Percentiles rank a stretch among this genome's conserved stretches.
Conservation (phyloP, 64 coral and sea anemone genomes). For the Trachythela sp. region DNA sequence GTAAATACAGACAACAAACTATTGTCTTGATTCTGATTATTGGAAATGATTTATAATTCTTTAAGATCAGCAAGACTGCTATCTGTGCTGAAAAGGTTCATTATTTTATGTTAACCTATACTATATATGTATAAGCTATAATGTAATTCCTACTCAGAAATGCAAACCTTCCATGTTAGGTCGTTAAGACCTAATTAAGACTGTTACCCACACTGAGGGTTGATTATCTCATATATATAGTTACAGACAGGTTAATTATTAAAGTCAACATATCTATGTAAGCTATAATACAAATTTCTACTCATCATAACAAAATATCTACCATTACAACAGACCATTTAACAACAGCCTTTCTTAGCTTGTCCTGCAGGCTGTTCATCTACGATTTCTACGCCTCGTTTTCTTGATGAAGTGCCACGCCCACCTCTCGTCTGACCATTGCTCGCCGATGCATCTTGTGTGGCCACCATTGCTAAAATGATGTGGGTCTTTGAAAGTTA, state of each 20-base stretch:
- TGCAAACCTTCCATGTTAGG: too few species aligned
- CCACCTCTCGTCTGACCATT: background rate
- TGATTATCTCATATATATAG: too few species aligned
- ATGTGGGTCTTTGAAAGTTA: background rate
- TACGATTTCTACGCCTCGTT: background rate
- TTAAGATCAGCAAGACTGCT: too few species aligned
- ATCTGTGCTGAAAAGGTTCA: too few species aligned
- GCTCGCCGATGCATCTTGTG: background rate
- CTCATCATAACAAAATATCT: background rate
- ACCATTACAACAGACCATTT: background rate
- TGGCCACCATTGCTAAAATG: background rate
- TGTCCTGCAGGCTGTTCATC: background rate
- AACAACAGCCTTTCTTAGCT: background rate
- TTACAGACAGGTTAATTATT: background rate
- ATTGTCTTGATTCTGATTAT: too few species aligned
- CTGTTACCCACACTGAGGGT: too few species aligned
- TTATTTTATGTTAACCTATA: too few species aligned
- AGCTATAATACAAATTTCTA: background rate
- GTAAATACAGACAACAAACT: too few species aligned
- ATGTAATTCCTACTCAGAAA: too few species aligned
- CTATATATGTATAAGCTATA: too few species aligned
- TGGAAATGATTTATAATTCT: too few species aligned
- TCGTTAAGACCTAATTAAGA: too few species aligned
- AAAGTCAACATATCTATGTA: background rate
- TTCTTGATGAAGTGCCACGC: slow-evolving; percentile 6